These are phyloP conservation scores for Graphium colonna DNA, from an alignment of 2,888 invertebrate species.

Conservation along the genomic window DNA sequence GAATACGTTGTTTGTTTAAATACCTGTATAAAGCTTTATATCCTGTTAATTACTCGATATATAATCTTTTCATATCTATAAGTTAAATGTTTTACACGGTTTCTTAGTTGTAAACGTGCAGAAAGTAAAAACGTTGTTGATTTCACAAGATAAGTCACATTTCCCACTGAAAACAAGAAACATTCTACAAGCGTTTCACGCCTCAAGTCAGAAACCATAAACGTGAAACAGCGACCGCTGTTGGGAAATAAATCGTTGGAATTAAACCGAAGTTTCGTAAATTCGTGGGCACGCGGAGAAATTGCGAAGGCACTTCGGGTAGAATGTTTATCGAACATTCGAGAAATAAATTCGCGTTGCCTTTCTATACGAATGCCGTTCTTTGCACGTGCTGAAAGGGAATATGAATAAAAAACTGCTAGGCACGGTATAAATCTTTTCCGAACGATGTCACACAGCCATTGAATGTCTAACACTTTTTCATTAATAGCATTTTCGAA, in stretches of 20 bases:
- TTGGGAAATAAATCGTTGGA: conserved; percentile 30
- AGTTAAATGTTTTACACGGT: no score
- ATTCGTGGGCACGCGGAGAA: conserved; percentile 34
- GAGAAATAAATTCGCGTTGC: conserved; percentile 30
- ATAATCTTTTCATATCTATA: no score
- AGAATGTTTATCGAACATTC: conserved; percentile 34
- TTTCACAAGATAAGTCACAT: neutral
- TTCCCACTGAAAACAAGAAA: neutral
- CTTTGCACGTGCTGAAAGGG: neutral
- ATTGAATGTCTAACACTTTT: neutral
- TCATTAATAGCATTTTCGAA: no score
- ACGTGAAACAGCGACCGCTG: conserved; percentile 21
- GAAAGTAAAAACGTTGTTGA: no score
- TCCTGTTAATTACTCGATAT: no score
- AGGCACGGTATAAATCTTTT: neutral
- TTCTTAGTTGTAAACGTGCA: no score
- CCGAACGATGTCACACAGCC: neutral
- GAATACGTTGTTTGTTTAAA: no score
- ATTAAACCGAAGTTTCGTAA: conserved; percentile 34
- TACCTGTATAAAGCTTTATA: no score
- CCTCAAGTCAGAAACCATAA: conserved; percentile 14
- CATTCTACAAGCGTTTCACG: conserved; percentile 14
- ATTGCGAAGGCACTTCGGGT: conserved; percentile 27
- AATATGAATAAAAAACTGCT: neutral
- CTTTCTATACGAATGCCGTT: conserved; percentile 24